These are phyloP conservation scores for Syngnathoides biaculeatus DNA, from an alignment of 2,113 vertebrate species.

Conservation along the genomic window DNA sequence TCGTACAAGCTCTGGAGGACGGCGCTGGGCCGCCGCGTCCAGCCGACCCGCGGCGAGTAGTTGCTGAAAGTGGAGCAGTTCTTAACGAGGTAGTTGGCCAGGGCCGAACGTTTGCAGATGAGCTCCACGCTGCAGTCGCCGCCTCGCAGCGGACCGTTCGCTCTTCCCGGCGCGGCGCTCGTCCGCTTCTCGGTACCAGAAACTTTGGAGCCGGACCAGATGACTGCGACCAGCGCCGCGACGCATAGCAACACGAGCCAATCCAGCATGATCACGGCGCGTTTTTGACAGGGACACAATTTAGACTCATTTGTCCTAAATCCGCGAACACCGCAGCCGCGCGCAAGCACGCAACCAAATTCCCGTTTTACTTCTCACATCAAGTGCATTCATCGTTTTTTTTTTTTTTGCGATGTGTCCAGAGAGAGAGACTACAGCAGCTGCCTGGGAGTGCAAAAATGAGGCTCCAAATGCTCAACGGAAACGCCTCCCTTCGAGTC, in stretches of 20 bases:
- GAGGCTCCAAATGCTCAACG: neutral
- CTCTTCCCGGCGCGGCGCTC: no score
- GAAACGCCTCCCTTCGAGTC: neutral
- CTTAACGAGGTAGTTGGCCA: conserved; percentile 77
- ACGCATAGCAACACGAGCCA: conserved; percentile 65
- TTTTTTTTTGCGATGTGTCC: neutral
- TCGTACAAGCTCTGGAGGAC: conserved; percentile 70
- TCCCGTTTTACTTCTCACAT: neutral
- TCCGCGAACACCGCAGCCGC: neutral
- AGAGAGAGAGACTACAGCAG: neutral
- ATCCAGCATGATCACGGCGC: conserved; percentile 62
- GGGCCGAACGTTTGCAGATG: conserved; percentile 77
- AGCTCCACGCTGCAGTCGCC: conserved; percentile 48
- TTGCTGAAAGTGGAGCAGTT: conserved; percentile 70
- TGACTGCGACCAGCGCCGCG: conserved; percentile 62
- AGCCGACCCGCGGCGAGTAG: conserved; percentile 49
- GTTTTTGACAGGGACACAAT: neutral
- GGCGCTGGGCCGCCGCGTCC: conserved; percentile 71
- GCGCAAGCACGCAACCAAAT: neutral
- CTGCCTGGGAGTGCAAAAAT: neutral
- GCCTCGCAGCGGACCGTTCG: neutral
- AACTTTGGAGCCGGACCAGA: conserved; percentile 65
- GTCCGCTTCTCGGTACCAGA: conserved; percentile 38
- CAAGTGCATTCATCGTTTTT: neutral
- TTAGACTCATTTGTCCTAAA: neutral